Conservation (phyloP, 2,888 invertebrate genomes). For the Dicyrtomina minuta region DNA sequence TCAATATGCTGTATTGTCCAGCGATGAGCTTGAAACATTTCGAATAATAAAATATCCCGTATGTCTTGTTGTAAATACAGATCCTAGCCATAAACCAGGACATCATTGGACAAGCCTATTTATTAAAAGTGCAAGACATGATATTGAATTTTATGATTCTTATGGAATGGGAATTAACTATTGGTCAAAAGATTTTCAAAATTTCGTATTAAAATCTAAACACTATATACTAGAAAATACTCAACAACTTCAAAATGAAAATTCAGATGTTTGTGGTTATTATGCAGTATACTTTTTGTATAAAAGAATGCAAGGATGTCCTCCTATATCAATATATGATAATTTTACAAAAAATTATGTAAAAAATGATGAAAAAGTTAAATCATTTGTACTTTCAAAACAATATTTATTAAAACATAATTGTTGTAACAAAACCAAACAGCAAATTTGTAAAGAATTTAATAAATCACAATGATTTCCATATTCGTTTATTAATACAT, state of each 20-base stretch:
- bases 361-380: slow-evolving; percentile 17
- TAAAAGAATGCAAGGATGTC: slow-evolving; percentile 2
- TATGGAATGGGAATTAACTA: slow-evolving; percentile 28
- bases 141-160: slow-evolving; percentile 28
- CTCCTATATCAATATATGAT: slow-evolving; percentile 1
- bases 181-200: slow-evolving; percentile 22
- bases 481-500: too few species aligned
- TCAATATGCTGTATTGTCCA: slow-evolving; percentile 26
- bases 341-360: slow-evolving; percentile 7
- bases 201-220: slow-evolving; percentile 23
- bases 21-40: slow-evolving; percentile 22
- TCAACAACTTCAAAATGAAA: slow-evolving; percentile 4
- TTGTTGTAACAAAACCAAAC: slow-evolving; percentile 17
- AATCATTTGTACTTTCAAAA: slow-evolving; percentile 6
- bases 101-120: slow-evolving; percentile 34
- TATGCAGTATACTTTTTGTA: slow-evolving; percentile 22
- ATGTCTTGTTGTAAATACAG: slow-evolving; percentile 27
- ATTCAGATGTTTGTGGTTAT: slow-evolving; percentile 16
- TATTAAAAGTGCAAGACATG: background rate
- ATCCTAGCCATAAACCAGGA: slow-evolving; percentile 6
- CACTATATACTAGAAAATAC: slow-evolving; percentile 7
- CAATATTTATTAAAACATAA: slow-evolving; percentile 17
- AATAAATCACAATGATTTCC: slow-evolving; percentile 1
- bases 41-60: slow-evolving; percentile 23
- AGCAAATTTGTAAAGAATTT: slow-evolving; percentile 21